Conservation (phyloP, 2,113 vertebrate species). For the Serilophus lunatus region DNA sequence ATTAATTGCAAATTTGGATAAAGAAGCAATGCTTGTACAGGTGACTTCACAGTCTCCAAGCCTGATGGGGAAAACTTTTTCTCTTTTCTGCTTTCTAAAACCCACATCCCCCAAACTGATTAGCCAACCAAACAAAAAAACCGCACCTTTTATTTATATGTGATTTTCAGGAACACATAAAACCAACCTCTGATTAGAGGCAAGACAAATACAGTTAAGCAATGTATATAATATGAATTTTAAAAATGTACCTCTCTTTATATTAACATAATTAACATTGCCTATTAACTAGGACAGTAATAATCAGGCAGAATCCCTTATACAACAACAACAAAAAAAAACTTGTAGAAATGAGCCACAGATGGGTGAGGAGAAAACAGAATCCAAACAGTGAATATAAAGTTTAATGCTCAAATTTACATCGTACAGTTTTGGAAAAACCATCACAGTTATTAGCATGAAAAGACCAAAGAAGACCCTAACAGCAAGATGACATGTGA, state of each 20-base stretch:
- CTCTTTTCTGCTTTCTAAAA: background rate
- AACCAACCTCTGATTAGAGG: background rate
- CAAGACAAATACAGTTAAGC: background rate
- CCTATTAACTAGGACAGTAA: background rate
- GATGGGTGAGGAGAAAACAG: background rate
- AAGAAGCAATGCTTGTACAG: background rate
- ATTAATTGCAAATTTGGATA: background rate
- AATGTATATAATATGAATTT: background rate
- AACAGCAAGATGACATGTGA: background rate
- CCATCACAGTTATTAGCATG: fast-evolving
- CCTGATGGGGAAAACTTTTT: background rate
- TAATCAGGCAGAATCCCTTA: background rate
- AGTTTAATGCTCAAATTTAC: background rate
- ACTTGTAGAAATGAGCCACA: background rate
- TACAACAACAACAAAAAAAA: background rate
- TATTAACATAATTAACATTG: constrained; percentile 7
- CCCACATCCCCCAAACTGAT: background rate
- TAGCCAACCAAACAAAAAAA: background rate
- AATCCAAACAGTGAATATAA: background rate
- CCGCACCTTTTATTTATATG: background rate
- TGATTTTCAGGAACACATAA: background rate
- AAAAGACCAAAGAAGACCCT: background rate
- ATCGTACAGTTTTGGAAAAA: background rate
- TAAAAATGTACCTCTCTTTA: background rate
- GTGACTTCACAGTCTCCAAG: background rate